These are phyloP conservation scores for Solenopsis fugax DNA, from an alignment of 1,140 invertebrate genomes.

Conservation along the genomic window DNA sequence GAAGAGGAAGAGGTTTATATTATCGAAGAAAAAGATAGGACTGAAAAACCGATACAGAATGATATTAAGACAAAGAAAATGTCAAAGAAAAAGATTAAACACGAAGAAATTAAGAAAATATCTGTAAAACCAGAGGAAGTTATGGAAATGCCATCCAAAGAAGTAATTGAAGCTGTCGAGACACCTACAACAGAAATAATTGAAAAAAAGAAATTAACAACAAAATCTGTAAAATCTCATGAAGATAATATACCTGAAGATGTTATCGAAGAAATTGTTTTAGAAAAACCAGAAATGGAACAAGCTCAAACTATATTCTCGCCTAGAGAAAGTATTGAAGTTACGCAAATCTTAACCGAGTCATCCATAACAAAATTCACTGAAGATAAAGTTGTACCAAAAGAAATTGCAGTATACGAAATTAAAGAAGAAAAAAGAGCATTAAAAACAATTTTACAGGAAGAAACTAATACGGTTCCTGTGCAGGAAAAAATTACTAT, in stretches of 20 bases:
- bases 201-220: slow-evolving; percentile 62
- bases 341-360: slow-evolving; percentile 35
- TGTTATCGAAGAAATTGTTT: slow-evolving; percentile 64
- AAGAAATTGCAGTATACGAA: not conserved
- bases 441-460: slow-evolving; percentile 23
- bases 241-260: slow-evolving; percentile 48
- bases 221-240: slow-evolving; percentile 15
- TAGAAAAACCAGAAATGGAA: slow-evolving; percentile 43
- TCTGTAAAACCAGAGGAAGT: slow-evolving; percentile 60
- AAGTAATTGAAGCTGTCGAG: slow-evolving; percentile 69
- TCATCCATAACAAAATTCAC: slow-evolving; percentile 11
- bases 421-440: slow-evolving; percentile 26
- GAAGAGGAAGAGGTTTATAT: slow-evolving; percentile 70
- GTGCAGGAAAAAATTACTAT: slow-evolving; percentile 46
- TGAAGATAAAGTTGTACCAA: slow-evolving; percentile 22
- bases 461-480: slow-evolving; percentile 41
- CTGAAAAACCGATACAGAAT: slow-evolving; percentile 75
- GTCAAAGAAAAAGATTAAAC: slow-evolving; percentile 74
- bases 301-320: slow-evolving; percentile 26
- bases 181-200: slow-evolving; percentile 21
- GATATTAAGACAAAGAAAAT: slow-evolving; percentile 78
- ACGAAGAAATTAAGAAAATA: slow-evolving; percentile 66
- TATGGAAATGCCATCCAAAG: slow-evolving; percentile 69
- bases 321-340: slow-evolving; percentile 46
- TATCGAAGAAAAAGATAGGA: slow-evolving; percentile 74